Evolutionary conservation across 2,888 invertebrate species (phyloP).

Genomic region (Linyphia triangularis): DNA sequence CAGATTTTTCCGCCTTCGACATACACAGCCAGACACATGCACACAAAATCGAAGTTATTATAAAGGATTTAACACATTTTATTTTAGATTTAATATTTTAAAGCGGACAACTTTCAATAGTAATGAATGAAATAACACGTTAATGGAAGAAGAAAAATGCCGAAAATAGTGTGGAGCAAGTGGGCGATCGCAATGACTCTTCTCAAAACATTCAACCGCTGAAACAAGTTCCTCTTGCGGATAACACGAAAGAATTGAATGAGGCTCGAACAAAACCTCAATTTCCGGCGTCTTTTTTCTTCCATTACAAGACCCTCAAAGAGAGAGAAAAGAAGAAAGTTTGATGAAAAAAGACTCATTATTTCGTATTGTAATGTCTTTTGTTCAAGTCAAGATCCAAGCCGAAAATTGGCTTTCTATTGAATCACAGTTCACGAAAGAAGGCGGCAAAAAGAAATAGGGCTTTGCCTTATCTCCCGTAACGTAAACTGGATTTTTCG

Average conservation of each 20-base stretch:
- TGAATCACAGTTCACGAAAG: constrained; percentile 40
- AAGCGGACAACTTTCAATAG: too few relatives aligned
- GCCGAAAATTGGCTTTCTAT: constrained; percentile 56
- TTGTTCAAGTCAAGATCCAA: constrained; percentile 46
- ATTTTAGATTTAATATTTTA: too few relatives aligned
- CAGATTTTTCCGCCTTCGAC: too few relatives aligned
- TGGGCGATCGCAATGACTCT: not conserved
- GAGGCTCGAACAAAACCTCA: constrained; percentile 65
- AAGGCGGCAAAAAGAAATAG: constrained; percentile 9
- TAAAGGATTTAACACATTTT: too few relatives aligned
- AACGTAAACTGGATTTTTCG: not conserved
- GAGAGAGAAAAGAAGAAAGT: constrained; percentile 42
- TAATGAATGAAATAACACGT: not conserved
- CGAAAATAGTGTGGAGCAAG: not conserved
- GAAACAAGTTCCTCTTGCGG: constrained; percentile 1
- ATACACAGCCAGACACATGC: too few relatives aligned
- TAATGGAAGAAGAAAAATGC: not conserved
- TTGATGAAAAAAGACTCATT: constrained; percentile 32
- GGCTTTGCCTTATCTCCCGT: not conserved
- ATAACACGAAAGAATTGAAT: constrained; percentile 57
- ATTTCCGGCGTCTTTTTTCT: constrained; percentile 64
- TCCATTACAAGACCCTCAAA: constrained; percentile 50
- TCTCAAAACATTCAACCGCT: not conserved
- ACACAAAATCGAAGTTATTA: too few relatives aligned
- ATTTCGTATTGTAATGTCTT: constrained; percentile 64